A percentile compares a stretch with the other conserved stretches of the same genome.
phyloP scores from a whole-genome alignment of 2,797 vertebrate species.

The Myiotriccus ornatus region DNA sequence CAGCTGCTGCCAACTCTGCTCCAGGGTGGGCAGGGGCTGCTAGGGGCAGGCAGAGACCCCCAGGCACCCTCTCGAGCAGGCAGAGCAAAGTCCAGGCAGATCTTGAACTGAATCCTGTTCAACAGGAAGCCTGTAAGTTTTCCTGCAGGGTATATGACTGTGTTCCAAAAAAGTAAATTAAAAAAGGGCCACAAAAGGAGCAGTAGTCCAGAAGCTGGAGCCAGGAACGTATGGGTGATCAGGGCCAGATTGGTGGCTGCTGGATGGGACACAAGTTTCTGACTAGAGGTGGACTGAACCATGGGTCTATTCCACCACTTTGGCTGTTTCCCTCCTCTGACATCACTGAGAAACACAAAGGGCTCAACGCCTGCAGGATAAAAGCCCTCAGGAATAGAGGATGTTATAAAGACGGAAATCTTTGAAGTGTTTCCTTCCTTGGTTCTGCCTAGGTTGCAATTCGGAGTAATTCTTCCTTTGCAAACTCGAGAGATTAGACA shows the following conservation, averaged over 20 bases:
- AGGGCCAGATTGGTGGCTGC: not conserved
- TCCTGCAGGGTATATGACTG: not conserved
- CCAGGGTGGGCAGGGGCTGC: not conserved
- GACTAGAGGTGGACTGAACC: not conserved
- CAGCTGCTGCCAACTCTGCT: not conserved
- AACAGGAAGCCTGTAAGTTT: not conserved
- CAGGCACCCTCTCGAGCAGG: not conserved
- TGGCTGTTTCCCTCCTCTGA: not conserved
- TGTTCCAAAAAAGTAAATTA: not conserved
- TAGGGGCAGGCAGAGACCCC: not conserved
- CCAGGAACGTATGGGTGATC: not conserved
- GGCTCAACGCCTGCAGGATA: not conserved
- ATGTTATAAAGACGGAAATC: conserved; percentile 42
- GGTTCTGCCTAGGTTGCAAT: conserved; percentile 24
- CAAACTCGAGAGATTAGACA: not conserved
- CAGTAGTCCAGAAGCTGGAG: not conserved
- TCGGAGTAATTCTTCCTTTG: not conserved
- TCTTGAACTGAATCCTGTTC: not conserved
- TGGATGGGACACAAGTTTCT: not conserved
- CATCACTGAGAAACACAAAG: not conserved
- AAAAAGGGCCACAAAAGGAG: not conserved
- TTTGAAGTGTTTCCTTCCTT: conserved; percentile 56
- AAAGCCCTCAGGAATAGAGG: not conserved
- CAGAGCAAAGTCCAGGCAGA: not conserved
- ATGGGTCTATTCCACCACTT: not conserved